Base-by-base conservation (phyloP, 2,888 invertebrate species). In the Pedicia rivosa region DNA sequence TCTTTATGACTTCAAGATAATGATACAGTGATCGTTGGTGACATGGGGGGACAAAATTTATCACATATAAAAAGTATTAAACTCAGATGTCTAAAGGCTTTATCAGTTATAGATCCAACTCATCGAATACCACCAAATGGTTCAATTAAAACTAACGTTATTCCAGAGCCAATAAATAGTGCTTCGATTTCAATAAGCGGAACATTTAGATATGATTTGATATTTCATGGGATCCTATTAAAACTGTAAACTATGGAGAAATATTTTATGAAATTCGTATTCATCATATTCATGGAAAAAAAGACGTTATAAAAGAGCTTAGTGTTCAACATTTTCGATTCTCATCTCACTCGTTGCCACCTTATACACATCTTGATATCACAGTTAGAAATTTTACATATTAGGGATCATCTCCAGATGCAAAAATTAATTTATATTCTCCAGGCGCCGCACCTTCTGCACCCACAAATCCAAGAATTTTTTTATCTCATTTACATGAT, bases 251-350 rank as follows among this genome's bases (percentile, higher is more conserved):
- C 50, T 81, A 81, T 52, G 86, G 83, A 10, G 68, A 71, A 4
- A 74, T 90, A 1, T 80, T 77, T 53, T 94, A 92, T 53, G 83
- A 87, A 53, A 69, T 88, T 33, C 77, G 74, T 55, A 65, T 81
- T 22, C n/a, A n/a, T n/a, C 43, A 42, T 9, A 40, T 36, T 28
- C 19, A 36, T 30, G 36, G 35, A 10, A 36, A 28, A 13, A 31
- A 24, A 8, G 36, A 24, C 10, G 27, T 36, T 8, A 41, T 39
- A 20, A n/a, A n/a, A n/a, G 68, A 67, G 1, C 58, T 61, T 13
- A 61, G 71, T 0, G 65, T 66, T 49, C 53, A 71, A 28, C 62
- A 61, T 46, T 70, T 74, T 47, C n/a, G n/a, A n/a, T n/a, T n/a
- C n/a, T 29, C 41, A 9, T 58, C 64, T 41, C 55, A 63, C 9